Evolutionary conservation across 2,888 invertebrate genomes (phyloP).

Genomic region (Theodoxus fluviatilis): DNA sequence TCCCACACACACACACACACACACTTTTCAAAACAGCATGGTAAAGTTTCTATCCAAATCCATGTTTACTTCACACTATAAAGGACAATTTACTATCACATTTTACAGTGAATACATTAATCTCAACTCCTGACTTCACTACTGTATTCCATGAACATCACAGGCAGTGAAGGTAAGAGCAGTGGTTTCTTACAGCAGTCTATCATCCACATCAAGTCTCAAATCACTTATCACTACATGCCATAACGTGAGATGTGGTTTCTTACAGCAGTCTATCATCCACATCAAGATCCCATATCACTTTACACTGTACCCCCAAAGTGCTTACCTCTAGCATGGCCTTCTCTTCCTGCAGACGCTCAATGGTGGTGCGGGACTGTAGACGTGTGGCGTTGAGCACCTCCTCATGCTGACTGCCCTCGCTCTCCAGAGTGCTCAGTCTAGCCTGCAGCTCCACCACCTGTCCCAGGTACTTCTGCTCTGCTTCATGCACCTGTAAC

Average conservation of each 20-base stretch:
- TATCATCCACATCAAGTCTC: not conserved
- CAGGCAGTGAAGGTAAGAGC: not conserved
- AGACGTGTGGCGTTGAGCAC: slow-evolving; percentile 50
- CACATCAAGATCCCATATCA: not conserved
- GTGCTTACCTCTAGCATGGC: slow-evolving; percentile 61
- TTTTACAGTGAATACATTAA: too few species aligned
- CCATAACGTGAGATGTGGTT: too few species aligned
- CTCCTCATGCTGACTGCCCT: slow-evolving; percentile 56
- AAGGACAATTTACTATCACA: too few species aligned
- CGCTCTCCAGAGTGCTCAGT: slow-evolving; percentile 48
- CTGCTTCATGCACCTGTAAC: slow-evolving; percentile 52
- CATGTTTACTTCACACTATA: too few species aligned
- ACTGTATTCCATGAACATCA: slow-evolving; percentile 5
- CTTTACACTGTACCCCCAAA: not conserved
- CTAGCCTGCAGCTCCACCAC: slow-evolving; percentile 46
- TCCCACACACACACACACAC: too few species aligned
- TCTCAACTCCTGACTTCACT: not conserved
- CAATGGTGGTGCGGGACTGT: slow-evolving; percentile 54
- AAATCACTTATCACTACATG: not conserved
- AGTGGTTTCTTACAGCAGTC: too few species aligned
- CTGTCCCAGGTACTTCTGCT: slow-evolving; percentile 40
- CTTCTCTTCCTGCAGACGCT: slow-evolving; percentile 64
- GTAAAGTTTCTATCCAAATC: too few species aligned
- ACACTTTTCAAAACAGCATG: too few species aligned
- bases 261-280: too few species aligned